A percentile compares a stretch with the other conserved stretches of the same genome.
Conservation (phyloP, 2,797 vertebrate genomes). For the Propithecus deckenii region DNA sequence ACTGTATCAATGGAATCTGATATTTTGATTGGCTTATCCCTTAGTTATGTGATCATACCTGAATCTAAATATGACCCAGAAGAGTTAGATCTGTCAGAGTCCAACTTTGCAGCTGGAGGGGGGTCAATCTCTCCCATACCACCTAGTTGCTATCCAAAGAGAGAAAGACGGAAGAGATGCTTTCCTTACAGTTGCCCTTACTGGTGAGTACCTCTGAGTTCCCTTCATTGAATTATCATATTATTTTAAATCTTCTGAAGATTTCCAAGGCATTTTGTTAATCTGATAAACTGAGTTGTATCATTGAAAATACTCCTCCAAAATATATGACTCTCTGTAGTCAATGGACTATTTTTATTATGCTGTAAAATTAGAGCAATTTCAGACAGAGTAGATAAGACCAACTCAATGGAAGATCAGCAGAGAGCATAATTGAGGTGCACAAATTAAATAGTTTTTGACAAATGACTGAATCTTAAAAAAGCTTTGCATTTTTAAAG, state of each 20-base stretch:
- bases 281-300: constrained; percentile 13
- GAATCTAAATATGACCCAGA: neutral
- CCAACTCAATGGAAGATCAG: neutral
- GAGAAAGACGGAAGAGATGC: neutral
- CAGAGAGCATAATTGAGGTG: neutral
- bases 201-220: neutral
- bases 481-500: constrained; percentile 25
- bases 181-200: neutral
- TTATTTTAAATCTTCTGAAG: neutral
- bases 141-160: neutral
- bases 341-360: neutral
- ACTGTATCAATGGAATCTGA: neutral
- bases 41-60: neutral
- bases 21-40: neutral
- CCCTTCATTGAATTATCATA: neutral
- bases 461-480: neutral
- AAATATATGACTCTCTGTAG: neutral
- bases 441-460: constrained; percentile 39
- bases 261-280: constrained; percentile 40
- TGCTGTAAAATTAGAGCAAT: constrained; percentile 28
- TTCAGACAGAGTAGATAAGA: constrained; percentile 24
- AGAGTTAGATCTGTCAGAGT: neutral
- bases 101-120: neutral
- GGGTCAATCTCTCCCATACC: neutral
- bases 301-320: neutral